A percentile compares a stretch with the other conserved stretches of the same genome.
phyloP scores from a whole-genome alignment of 2,113 vertebrate species.

The cattle (Bos taurus) region DNA sequence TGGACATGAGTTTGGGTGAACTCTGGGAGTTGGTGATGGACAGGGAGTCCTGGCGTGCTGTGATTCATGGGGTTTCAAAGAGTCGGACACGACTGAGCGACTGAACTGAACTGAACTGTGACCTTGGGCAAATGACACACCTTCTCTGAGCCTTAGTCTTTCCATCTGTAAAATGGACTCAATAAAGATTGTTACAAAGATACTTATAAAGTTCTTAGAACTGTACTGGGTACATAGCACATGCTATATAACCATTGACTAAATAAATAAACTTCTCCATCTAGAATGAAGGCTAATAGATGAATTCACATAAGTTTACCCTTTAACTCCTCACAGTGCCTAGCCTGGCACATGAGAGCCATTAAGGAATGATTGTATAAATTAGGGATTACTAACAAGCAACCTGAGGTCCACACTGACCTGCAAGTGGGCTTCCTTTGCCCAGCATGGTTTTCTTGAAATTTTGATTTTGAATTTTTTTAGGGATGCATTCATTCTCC shows the following conservation, averaged over 20 bases:
- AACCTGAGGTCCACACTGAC: neutral
- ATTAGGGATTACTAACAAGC: neutral
- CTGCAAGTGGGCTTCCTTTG: neutral
- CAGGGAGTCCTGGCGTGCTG: too few relatives aligned
- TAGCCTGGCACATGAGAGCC: neutral
- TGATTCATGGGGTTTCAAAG: too few relatives aligned
- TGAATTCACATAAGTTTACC: neutral
- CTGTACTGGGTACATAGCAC: neutral
- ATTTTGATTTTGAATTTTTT: neutral
- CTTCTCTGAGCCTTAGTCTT: neutral
- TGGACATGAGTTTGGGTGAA: fast-evolving
- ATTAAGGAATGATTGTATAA: neutral
- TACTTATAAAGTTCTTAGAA: neutral
- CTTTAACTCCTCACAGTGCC: neutral
- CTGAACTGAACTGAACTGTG: neutral
- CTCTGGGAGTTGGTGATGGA: too few relatives aligned
- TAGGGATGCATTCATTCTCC: neutral
- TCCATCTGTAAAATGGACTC: neutral
- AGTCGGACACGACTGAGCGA: too few relatives aligned
- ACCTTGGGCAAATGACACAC: neutral
- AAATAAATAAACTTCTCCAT: neutral
- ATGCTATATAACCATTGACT: neutral
- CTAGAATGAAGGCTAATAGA: neutral
- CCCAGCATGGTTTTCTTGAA: too few relatives aligned
- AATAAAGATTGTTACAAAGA: neutral